phyloP scores from a whole-genome alignment of 2,113 vertebrate species.

The Pomatorhinus ruficollis region DNA sequence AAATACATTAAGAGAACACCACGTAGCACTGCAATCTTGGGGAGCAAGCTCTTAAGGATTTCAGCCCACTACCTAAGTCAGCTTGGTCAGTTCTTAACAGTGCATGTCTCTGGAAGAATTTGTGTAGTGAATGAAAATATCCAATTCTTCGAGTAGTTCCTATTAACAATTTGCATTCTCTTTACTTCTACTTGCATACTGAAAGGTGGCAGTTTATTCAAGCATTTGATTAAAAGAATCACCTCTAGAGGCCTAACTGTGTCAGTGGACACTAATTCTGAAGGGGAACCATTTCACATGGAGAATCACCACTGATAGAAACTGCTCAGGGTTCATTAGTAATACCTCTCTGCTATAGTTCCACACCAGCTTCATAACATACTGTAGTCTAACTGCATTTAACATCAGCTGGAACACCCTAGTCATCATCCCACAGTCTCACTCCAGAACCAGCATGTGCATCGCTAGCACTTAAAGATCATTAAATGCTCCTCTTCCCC shows the following conservation, averaged over 20 bases:
- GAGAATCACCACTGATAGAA: not conserved
- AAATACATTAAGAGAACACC: not conserved
- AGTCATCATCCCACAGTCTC: not conserved
- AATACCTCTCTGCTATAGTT: not conserved
- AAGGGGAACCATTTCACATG: rapidly evolving
- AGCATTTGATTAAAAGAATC: not conserved
- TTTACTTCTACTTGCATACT: not conserved
- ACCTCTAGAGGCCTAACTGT: not conserved
- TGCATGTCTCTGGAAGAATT: not conserved
- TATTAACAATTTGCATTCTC: not conserved
- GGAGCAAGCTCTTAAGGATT: not conserved
- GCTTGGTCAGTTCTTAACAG: not conserved
- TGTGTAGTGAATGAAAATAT: not conserved
- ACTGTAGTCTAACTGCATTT: not conserved
- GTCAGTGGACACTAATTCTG: not conserved
- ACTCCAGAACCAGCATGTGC: not conserved
- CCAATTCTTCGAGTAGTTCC: not conserved
- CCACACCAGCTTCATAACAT: not conserved
- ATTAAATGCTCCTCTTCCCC: not conserved
- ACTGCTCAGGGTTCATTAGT: not conserved
- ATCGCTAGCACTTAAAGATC: not conserved
- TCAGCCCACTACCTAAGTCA: not conserved
- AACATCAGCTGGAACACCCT: not conserved
- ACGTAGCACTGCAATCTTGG: not conserved
- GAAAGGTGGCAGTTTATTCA: not conserved